Evolutionary conservation across 2,888 invertebrate genomes (phyloP).

Genomic region (Thymelicus lineola): DNA sequence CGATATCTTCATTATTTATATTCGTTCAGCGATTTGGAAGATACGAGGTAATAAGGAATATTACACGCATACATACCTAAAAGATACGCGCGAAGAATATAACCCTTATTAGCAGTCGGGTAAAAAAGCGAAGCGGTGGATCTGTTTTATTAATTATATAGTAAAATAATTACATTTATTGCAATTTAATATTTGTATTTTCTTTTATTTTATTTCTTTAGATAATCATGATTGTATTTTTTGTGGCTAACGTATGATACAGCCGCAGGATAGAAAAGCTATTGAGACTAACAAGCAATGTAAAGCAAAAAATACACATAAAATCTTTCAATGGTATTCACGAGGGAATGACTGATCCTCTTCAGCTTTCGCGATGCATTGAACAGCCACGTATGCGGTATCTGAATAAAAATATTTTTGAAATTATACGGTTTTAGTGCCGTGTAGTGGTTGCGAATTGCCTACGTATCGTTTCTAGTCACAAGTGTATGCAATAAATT

Average conservation of each 20-base stretch:
- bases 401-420: constrained; percentile 24
- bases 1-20: too few species aligned
- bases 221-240: background rate
- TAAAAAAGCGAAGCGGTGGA: too few species aligned
- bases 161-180: too few species aligned
- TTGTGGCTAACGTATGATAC: background rate
- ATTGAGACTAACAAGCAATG: constrained; percentile 24
- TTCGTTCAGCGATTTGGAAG: too few species aligned
- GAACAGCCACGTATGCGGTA: constrained; percentile 16
- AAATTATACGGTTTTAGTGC: background rate
- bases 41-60: too few species aligned
- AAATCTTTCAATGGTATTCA: constrained; percentile 33
- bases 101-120: too few species aligned
- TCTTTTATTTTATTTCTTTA: too few species aligned
- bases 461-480: constrained; percentile 3
- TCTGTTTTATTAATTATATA: too few species aligned
- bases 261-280: constrained; percentile 9
- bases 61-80: too few species aligned
- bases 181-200: too few species aligned
- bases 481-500: background rate
- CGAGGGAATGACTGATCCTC: constrained; percentile 33
- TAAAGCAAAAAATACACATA: constrained; percentile 31
- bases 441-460: background rate
- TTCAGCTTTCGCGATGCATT: constrained; percentile 32
- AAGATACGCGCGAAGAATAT: too few species aligned